Evolutionary conservation across 2,888 invertebrate genomes (phyloP), one percentile per base, ranked within the genome.

Genomic region (Noctua pronuba): DNA sequence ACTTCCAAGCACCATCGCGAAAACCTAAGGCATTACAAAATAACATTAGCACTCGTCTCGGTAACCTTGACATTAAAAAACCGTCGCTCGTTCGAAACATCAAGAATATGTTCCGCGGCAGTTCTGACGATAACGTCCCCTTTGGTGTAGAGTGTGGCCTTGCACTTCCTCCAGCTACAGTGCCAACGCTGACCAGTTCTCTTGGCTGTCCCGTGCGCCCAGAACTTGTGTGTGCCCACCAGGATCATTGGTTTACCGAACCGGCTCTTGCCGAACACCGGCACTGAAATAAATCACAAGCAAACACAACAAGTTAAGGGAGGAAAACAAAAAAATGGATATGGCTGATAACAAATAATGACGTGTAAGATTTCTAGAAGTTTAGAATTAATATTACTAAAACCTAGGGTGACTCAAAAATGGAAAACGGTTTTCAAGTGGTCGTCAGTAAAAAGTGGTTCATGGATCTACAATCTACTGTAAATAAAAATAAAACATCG

Each of bases 91-190:
- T 38, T 41, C 69, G 58, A 72, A 44, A 58, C 18, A 38, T 77
- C 74, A 87, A 28, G 81, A 38, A 86, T 90, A 78, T 94, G 94
- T 73, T 93, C 93, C 13, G 90, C 85, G 8, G 52, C 70, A 28
- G 94, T 93, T 65, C 75, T 88, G 3, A 90, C 80, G 41, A 94
- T 94, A 3, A 94, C 79, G 70, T 94, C 92, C 1, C 90, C 68
- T 71, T 88, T 82, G 5, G 93, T 94, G 75, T 80, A 88, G 35
- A 94, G 75, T 1, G 86, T 81, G 4, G 94, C 94, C 0, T 86
- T 90, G 78, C 94, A 94, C 7, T 71, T 66, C 55, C 60, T 90
- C 21, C 13, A 28, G 68, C 88, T 90, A 75, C 94, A 93, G 18
- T 31, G 1, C 94, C 94, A 94, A 0, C 89, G 88, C 55, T 75